Percentiles rank a stretch among this genome's conserved stretches.
Evolutionary conservation across 1,140 invertebrate genomes (phyloP).

Genomic region (Lepeophtheirus salmonis): DNA sequence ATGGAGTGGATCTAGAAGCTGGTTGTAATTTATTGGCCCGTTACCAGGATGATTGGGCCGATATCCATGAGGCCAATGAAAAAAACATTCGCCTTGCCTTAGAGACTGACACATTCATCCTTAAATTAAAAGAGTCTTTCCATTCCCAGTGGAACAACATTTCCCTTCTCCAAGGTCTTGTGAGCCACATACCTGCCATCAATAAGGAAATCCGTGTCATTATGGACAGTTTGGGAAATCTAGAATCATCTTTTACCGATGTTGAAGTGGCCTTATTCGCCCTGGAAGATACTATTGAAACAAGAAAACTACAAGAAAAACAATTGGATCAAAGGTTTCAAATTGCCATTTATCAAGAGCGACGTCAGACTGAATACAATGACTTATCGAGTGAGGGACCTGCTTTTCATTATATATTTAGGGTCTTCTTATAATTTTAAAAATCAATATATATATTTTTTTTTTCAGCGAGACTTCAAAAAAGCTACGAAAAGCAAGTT

Average conservation of each 20-base stretch:
- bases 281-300: not conserved
- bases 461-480: not conserved
- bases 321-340: not conserved
- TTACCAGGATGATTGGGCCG: not conserved
- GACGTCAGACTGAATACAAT: not conserved
- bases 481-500: not conserved
- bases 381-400: not conserved
- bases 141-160: not conserved
- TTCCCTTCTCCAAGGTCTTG: not conserved
- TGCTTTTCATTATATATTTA: not conserved
- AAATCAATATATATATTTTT: no score
- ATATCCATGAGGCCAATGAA: not conserved
- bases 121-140: not conserved
- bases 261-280: not conserved
- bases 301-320: not conserved
- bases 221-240: not conserved
- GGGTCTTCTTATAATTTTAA: not conserved
- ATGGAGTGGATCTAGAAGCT: not conserved
- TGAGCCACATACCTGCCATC: not conserved
- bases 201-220: not conserved
- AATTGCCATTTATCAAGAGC: not conserved
- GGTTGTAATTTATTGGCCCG: not conserved
- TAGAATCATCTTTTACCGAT: not conserved
- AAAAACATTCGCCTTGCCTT: not conserved
- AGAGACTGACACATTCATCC: not conserved